Evolutionary conservation across 1,140 invertebrate species (phyloP).

Genomic region (Yoshiicerus persimilis): DNA sequence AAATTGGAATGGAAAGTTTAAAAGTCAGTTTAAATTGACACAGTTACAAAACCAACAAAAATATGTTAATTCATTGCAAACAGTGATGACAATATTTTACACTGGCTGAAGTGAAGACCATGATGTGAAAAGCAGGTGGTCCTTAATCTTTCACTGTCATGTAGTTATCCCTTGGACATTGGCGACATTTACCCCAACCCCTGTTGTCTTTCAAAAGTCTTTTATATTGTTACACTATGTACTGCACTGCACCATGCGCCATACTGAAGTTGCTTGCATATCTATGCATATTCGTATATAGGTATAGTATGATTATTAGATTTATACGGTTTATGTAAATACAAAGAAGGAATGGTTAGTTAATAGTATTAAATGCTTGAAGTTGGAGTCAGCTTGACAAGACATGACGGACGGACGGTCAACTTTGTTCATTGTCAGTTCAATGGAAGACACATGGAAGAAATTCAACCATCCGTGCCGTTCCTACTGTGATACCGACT

Average conservation of each 20-base stretch:
- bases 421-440: neutral
- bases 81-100: neutral
- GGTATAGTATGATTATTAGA: neutral
- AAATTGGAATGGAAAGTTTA: neutral
- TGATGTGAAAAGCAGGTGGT: constrained; percentile 10
- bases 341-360: no score
- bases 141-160: constrained; percentile 39
- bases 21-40: neutral
- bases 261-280: neutral
- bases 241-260: neutral
- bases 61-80: neutral
- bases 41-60: neutral
- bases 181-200: constrained; percentile 33
- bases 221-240: no score
- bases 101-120: neutral
- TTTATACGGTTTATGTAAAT: no score
- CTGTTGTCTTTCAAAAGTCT: constrained; percentile 22
- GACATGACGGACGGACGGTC: neutral
- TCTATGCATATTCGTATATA: neutral
- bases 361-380: neutral
- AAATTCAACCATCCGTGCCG: neutral
- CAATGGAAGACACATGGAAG: neutral
- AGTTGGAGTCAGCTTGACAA: neutral
- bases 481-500: neutral
- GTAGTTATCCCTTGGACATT: constrained; percentile 9